Evolutionary conservation across 37 sponge, comb jelly and placozoan species (phyloP).

Genomic region (Hexactinellida sp.): DNA sequence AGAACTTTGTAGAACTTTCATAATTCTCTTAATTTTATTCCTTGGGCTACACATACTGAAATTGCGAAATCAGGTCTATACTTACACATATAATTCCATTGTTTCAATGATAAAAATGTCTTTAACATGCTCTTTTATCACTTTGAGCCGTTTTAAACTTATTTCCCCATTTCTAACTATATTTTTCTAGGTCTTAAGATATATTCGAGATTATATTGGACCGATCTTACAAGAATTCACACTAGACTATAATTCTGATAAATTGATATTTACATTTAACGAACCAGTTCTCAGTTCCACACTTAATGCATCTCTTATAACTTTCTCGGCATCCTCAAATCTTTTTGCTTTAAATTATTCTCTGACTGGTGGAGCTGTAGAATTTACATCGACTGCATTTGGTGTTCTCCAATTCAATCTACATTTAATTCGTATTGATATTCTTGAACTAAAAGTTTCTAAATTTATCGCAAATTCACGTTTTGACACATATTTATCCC

Average conservation of each 20-base stretch:
- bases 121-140: too few species aligned
- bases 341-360: not conserved
- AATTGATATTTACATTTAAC: constrained; percentile 54
- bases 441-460: not conserved
- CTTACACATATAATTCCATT: too few species aligned
- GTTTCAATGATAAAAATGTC: too few species aligned
- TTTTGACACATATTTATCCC: not conserved
- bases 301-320: constrained; percentile 50
- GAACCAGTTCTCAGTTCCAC: constrained; percentile 57
- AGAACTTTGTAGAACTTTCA: too few species aligned
- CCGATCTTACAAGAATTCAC: constrained; percentile 43
- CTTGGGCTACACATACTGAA: too few species aligned
- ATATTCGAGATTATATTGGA: constrained; percentile 38
- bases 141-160: too few species aligned
- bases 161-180: too few species aligned
- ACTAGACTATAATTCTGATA: constrained; percentile 48
- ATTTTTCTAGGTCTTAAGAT: constrained; percentile 28
- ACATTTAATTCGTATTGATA: not conserved
- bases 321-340: constrained; percentile 8
- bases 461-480: not conserved
- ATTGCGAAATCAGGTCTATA: too few species aligned
- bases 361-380: not conserved
- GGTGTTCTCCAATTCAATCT: not conserved
- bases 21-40: too few species aligned
- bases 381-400: not conserved